phyloP scores from a whole-genome alignment of 2,888 invertebrate species.

The Zeuzera pyrina region DNA sequence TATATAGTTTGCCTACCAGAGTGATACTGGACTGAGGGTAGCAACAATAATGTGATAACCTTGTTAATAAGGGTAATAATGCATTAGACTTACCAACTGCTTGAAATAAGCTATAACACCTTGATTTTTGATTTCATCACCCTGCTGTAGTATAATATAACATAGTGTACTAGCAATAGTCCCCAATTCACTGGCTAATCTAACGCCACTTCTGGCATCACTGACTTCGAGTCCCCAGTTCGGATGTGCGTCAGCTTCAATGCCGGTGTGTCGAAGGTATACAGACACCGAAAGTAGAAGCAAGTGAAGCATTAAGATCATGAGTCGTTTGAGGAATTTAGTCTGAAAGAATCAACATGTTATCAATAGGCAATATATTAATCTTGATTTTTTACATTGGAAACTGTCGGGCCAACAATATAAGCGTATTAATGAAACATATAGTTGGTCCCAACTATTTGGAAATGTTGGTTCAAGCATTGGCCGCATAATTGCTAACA shows the following conservation, averaged over 20 bases:
- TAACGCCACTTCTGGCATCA: conserved; percentile 56
- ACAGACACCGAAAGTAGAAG: conserved; percentile 91
- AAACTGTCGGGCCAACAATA: too few relatives aligned
- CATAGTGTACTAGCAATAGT: conserved; percentile 89
- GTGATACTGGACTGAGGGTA: too few relatives aligned
- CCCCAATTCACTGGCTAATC: conserved; percentile 87
- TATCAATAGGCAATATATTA: too few relatives aligned
- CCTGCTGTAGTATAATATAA: conserved; percentile 92
- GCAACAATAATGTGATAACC: too few relatives aligned
- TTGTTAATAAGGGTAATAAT: too few relatives aligned
- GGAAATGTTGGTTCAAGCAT: too few relatives aligned
- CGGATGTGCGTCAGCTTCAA: conserved; percentile 45
- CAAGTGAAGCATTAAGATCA: conserved; percentile 90
- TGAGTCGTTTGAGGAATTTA: conserved; percentile 92
- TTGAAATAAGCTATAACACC: conserved; percentile 91
- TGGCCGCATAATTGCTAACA: too few relatives aligned
- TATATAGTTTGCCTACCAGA: too few relatives aligned
- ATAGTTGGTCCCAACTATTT: too few relatives aligned
- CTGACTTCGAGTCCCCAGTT: conserved; percentile 47
- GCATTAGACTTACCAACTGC: conserved; percentile 81
- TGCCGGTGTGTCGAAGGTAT: conserved; percentile 83
- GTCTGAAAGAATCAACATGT: conserved; percentile 76
- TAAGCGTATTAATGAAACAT: too few relatives aligned
- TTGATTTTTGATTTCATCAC: conserved; percentile 95
- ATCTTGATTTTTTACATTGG: too few relatives aligned